phyloP scores from a whole-genome alignment of 2,797 vertebrate species.

The Peromyscus aztecus region DNA sequence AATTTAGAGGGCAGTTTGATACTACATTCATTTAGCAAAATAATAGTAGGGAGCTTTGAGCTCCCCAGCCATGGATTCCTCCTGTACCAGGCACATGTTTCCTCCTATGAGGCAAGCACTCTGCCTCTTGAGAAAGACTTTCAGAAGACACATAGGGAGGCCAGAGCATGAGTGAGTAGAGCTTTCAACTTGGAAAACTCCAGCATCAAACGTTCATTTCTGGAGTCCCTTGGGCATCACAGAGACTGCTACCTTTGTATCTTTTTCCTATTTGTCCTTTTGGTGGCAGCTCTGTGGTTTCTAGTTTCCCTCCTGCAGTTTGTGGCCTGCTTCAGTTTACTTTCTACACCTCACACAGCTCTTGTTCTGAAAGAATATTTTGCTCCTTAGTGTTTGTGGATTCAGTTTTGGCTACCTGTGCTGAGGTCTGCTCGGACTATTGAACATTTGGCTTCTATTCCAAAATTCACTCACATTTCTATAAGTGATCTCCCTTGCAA shows the following conservation, averaged over 20 bases:
- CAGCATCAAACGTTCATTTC: slow-evolving; percentile 90
- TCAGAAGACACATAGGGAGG: slow-evolving; percentile 36
- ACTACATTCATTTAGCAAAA: background rate
- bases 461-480: slow-evolving; percentile 95
- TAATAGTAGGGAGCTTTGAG: background rate
- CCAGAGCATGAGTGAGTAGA: slow-evolving; percentile 90
- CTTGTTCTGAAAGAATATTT: slow-evolving; percentile 88
- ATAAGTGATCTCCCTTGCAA: slow-evolving; percentile 89
- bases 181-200: slow-evolving; percentile 93
- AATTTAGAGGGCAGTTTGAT: background rate
- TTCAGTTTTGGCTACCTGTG: slow-evolving; percentile 89
- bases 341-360: background rate
- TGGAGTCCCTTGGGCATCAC: slow-evolving; percentile 73
- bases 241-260: slow-evolving; percentile 25
- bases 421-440: slow-evolving; percentile 90
- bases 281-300: slow-evolving; percentile 91
- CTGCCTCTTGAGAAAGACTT: slow-evolving; percentile 24
- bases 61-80: too few species aligned
- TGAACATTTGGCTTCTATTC: slow-evolving; percentile 96
- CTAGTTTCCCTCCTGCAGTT: slow-evolving; percentile 87
- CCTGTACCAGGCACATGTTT: background rate
- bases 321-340: slow-evolving; percentile 78
- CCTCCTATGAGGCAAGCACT: background rate
- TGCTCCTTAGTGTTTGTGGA: slow-evolving; percentile 70
- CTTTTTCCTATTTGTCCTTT: slow-evolving; percentile 88